Evolutionary conservation across 2,797 vertebrate genomes (phyloP).

Genomic region (Orestias chungarensis): DNA sequence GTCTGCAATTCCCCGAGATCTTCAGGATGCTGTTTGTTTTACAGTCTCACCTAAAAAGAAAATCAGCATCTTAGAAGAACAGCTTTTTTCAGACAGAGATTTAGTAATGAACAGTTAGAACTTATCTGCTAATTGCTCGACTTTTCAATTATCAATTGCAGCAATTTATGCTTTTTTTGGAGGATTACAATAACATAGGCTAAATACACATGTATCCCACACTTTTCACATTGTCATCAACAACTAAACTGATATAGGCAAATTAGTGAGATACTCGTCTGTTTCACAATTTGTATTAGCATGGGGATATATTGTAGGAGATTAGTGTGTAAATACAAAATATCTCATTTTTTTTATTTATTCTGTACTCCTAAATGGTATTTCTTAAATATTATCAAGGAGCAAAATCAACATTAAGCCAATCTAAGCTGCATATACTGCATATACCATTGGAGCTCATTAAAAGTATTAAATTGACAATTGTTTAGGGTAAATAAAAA

Average conservation of each 20-base stretch:
- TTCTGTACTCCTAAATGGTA: background rate
- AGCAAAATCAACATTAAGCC: constrained; percentile 22
- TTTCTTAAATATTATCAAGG: constrained; percentile 28
- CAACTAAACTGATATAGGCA: background rate
- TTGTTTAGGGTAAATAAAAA: constrained; percentile 7
- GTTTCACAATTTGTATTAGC: background rate
- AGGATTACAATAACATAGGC: no score
- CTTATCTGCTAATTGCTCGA: background rate
- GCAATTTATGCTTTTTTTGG: background rate
- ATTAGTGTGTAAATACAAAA: background rate
- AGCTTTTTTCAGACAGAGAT: background rate
- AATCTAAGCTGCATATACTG: constrained; percentile 38
- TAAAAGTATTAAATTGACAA: constrained; percentile 18
- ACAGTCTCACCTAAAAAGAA: background rate
- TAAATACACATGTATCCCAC: no score
- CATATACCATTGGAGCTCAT: constrained; percentile 18
- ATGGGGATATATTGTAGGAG: background rate
- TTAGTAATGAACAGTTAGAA: no score
- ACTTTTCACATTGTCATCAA: background rate
- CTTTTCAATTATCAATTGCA: background rate
- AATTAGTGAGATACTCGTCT: background rate
- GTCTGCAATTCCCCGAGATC: background rate
- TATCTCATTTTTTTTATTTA: background rate
- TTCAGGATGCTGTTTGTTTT: background rate
- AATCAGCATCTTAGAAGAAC: background rate